A percentile compares a stretch with the other conserved stretches of the same genome.
Conservation (phyloP, 2,113 vertebrate genomes). For the Nesoenas mayeri region DNA sequence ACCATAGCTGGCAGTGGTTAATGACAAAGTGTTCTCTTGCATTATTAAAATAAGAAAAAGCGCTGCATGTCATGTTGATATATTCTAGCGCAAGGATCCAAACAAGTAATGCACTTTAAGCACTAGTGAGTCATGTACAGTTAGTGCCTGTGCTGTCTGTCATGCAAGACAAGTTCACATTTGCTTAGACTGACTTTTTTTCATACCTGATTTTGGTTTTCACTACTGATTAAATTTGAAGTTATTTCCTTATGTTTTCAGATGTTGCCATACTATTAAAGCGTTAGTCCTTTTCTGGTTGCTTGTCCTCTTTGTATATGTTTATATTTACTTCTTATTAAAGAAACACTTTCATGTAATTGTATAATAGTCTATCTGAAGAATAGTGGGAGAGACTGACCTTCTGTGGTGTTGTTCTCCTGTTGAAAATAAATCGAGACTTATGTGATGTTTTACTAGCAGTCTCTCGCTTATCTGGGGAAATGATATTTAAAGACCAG, state of each 20-base stretch:
- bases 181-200: neutral
- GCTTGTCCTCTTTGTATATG: neutral
- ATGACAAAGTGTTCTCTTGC: neutral
- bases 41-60: neutral
- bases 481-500: neutral
- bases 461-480: neutral
- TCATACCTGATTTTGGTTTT: neutral
- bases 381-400: neutral
- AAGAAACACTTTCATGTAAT: neutral
- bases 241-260: neutral
- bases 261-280: neutral
- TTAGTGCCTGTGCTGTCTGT: neutral
- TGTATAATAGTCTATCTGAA: neutral
- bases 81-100: neutral
- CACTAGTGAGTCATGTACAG: neutral
- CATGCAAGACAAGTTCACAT: neutral
- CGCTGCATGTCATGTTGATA: neutral
- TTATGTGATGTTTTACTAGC: neutral
- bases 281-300: neutral
- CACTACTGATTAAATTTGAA: neutral
- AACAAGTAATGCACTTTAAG: neutral
- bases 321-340: neutral
- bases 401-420: neutral
- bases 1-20: neutral
- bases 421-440: neutral